Evolutionary conservation across 2,888 invertebrate genomes (phyloP).

Genomic region (Chrysolina haemoptera): DNA sequence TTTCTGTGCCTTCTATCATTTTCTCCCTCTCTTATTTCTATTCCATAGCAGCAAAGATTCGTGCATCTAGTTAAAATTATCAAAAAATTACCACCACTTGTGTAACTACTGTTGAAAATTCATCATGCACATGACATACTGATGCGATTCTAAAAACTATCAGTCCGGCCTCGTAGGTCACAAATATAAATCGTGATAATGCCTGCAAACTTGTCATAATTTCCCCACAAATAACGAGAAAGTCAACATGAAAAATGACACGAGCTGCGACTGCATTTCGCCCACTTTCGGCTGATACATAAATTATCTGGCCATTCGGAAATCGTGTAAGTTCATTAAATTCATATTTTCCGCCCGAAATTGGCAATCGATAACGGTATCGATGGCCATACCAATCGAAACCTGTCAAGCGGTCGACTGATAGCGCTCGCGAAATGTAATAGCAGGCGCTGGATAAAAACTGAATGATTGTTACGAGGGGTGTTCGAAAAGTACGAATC

Average conservation of each 20-base stretch:
- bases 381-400: conserved; percentile 29
- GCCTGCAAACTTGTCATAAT: conserved; percentile 7
- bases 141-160: too few relatives aligned
- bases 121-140: too few relatives aligned
- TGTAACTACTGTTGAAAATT: too few relatives aligned
- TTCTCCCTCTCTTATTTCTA: too few relatives aligned
- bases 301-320: conserved; percentile 11
- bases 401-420: conserved; percentile 30
- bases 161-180: background rate
- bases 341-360: conserved; percentile 35
- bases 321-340: conserved; percentile 32
- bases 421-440: conserved; percentile 5
- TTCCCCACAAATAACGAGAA: conserved; percentile 1
- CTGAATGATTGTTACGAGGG: background rate
- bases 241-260: conserved; percentile 8
- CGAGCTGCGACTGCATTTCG: background rate
- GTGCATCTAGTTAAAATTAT: too few relatives aligned
- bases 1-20: too few relatives aligned
- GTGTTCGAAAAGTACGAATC: background rate
- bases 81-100: too few relatives aligned
- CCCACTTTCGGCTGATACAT: conserved; percentile 17
- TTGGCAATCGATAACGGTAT: conserved; percentile 31
- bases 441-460: background rate
- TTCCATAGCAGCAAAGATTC: too few relatives aligned
- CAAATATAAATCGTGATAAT: conserved; percentile 1